Percentiles rank a stretch among this genome's conserved stretches.
Evolutionary conservation across 2,888 invertebrate species (phyloP).

Genomic region (Athalia circularis): DNA sequence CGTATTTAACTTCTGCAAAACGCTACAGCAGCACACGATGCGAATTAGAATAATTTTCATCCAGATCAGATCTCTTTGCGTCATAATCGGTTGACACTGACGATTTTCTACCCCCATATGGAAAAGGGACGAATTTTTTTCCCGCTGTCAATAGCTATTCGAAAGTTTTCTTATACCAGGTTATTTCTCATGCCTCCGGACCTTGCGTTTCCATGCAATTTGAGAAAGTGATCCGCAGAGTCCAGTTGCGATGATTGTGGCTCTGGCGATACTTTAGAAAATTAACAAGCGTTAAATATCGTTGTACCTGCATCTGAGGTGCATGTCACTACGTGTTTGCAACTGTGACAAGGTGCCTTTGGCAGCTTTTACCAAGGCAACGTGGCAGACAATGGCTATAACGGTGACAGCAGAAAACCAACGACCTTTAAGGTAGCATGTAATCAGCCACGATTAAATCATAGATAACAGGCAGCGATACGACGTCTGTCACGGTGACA

Average conservation of each 20-base stretch:
- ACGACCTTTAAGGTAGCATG: constrained; percentile 45
- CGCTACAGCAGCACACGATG: neutral
- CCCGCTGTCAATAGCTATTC: constrained; percentile 6
- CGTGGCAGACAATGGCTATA: constrained; percentile 36
- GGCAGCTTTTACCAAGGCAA: constrained; percentile 34
- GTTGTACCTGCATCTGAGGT: constrained; percentile 12
- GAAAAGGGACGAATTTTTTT: neutral
- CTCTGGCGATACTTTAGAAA: constrained; percentile 19
- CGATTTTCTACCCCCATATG: too few relatives aligned
- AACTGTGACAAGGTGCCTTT: constrained; percentile 42
- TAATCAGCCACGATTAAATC: constrained; percentile 42
- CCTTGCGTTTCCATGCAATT: neutral
- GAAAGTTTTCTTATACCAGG: constrained; percentile 8
- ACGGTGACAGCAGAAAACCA: constrained; percentile 39
- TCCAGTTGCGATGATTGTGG: neutral
- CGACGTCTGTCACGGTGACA: constrained; percentile 34
- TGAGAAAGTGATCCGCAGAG: neutral
- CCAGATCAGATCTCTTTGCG: neutral
- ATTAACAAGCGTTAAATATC: constrained; percentile 38
- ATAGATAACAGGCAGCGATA: constrained; percentile 34
- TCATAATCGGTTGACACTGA: neutral
- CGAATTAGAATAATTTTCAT: too few relatives aligned
- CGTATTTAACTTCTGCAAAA: neutral
- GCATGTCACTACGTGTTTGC: constrained; percentile 29
- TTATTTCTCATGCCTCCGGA: constrained; percentile 3